Evolutionary conservation across 2,888 invertebrate genomes (phyloP), one percentile per base, ranked within the genome.

Genomic region (Epinotia brunnichana): DNA sequence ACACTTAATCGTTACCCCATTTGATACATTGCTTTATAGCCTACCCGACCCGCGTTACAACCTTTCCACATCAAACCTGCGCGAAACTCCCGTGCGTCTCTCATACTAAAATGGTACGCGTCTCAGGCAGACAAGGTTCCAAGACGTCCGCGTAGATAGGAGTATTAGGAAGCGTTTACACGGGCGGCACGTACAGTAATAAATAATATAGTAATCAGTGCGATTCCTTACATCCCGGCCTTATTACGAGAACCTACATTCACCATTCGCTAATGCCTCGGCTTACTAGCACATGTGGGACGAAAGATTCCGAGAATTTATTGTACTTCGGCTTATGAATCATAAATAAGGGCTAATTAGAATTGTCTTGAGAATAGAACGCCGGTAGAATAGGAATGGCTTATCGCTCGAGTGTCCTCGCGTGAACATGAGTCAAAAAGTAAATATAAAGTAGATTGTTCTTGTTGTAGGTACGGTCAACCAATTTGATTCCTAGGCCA

Each of bases 131-230:
- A 83, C 75, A 90, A 79, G 84, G 91, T 90, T 87, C 81, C 79
- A 90, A 89, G 89, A 88, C 82, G 81, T 73, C 60, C 75, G 77
- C 80, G 83, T 81, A 88, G 88, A 87, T 87, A 85, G 85, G 82
- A 87, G 90, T 90, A 92, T 92, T 92, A 92, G 87, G 90, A 88
- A 90, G 90, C 92, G 92, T 92, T 92, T 92, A 92, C 90, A 93
- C 89, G 88, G 85, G 87, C 85, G 89, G 91, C 93, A 93, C 93
- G 93, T 92, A 92, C 87, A 78, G 91, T 91, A 92, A 93, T 92
- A 93, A 92, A 93, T 92, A 92, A 92, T 91, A 89, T 90, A 92
- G 92, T 93, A 93, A 93, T 93, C 93, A 93, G 92, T 85, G 90
- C 90, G 87, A 92, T 92, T 92, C 91, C 92, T 93, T 91, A 92